Evolutionary conservation across 2,113 vertebrate species (phyloP).

Genomic region (Epinephelus fuscoguttatus): DNA sequence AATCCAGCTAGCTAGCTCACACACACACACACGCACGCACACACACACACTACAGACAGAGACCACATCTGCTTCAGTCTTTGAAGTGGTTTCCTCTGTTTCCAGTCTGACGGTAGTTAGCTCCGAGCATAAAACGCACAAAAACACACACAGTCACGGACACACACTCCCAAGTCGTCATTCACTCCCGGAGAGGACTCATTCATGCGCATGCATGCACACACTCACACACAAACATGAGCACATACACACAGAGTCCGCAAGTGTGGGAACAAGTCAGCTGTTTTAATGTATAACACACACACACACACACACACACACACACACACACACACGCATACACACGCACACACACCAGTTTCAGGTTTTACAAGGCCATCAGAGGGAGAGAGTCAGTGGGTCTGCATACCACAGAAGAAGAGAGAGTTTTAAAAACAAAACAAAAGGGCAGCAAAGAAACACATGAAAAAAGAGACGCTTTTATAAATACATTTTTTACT

Average conservation of each 20-base stretch:
- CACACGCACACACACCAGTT: slow-evolving; percentile 10
- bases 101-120: slow-evolving; percentile 43
- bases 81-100: slow-evolving; percentile 62
- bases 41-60: slow-evolving; percentile 13
- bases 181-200: background rate
- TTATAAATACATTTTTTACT: too few species aligned
- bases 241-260: background rate
- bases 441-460: slow-evolving; percentile 4
- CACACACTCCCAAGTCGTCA: slow-evolving; percentile 1
- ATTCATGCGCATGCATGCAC: background rate
- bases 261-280: slow-evolving; percentile 49
- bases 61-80: slow-evolving; percentile 38
- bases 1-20: slow-evolving; percentile 35
- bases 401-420: slow-evolving; percentile 43
- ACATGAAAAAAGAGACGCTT: background rate
- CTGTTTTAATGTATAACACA: slow-evolving; percentile 55
- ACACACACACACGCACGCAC: slow-evolving; percentile 24
- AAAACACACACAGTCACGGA: slow-evolving; percentile 1
- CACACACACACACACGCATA: slow-evolving; percentile 21
- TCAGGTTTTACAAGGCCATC: slow-evolving; percentile 60
- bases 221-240: background rate
- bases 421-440: slow-evolving; percentile 9
- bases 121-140: slow-evolving; percentile 9
- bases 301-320: slow-evolving; percentile 12
- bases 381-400: slow-evolving; percentile 37